A percentile compares a stretch with the other conserved stretches of the same genome.
Evolutionary conservation across 1,140 invertebrate species (phyloP).

Genomic region (Formica exsecta): DNA sequence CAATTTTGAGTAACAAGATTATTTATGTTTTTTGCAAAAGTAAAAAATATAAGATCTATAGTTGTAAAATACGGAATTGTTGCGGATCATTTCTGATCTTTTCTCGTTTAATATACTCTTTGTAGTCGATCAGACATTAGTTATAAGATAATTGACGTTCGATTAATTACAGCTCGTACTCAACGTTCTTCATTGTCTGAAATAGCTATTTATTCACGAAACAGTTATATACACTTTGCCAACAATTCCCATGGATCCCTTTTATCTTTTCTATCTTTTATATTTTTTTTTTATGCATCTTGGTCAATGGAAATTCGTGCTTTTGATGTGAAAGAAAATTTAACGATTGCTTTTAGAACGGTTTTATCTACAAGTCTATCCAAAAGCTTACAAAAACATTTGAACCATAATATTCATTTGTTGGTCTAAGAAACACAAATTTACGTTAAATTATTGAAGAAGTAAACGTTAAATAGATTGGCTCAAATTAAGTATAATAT

Average conservation of each 20-base stretch:
- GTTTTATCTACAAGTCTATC: neutral
- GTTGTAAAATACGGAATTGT: neutral
- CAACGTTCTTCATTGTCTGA: conserved; percentile 32
- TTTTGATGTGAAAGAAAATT: conserved; percentile 44
- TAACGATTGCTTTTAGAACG: conserved; percentile 36
- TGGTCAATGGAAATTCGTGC: neutral
- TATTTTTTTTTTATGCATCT: neutral
- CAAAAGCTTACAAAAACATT: neutral
- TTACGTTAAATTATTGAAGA: neutral
- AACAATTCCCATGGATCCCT: conserved; percentile 11
- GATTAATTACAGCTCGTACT: conserved; percentile 39
- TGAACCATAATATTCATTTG: neutral
- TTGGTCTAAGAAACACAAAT: neutral
- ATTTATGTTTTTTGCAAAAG: neutral
- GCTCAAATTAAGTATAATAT: neutral
- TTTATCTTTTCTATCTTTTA: conserved; percentile 2
- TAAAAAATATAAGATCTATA: neutral
- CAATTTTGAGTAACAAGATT: too few species aligned
- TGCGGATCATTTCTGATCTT: neutral
- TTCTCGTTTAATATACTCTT: neutral
- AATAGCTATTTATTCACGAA: conserved; percentile 49
- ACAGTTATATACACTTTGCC: conserved; percentile 25
- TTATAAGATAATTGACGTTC: conserved; percentile 42
- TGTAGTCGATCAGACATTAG: conserved; percentile 6
- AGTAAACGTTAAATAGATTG: neutral